Evolutionary conservation across 2,888 invertebrate genomes (phyloP), one percentile per base, ranked within the genome.

Genomic region (Meghimatium bilineatum): DNA sequence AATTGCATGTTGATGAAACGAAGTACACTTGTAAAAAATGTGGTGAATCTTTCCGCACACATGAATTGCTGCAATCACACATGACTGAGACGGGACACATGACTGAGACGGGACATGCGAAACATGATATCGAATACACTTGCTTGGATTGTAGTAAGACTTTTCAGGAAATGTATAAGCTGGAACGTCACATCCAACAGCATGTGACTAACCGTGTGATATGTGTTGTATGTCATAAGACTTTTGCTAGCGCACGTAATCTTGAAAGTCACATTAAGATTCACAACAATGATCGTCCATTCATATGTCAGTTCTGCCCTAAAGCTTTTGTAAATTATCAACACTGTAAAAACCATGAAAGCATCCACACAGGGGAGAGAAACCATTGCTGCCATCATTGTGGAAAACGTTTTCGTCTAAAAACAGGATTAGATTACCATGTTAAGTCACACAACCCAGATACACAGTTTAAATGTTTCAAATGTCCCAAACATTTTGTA

Each of bases 301-400:
- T 71, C 52, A 71, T 66, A 32, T 83, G 83, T 52, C 56, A 44
- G 26, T 36, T 72, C n/a, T 83, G 83, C 49, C 63, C 44, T 3
- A 75, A 75, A 69, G 52, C 76, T n/a, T 80, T 84, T 80, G 36
- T 76, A 14, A 60, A 32, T 44, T 60, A 80, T 26, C 74, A 80
- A 32, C 52, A 67, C n/a, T 66, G 80, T 17, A 75, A 67, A 52
- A 52, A 32, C 44, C 84, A 84, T 76, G 36, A 75, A 12, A 74
- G 38, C 32, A 72, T 83, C 17, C 83, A 83, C 36, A 83, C 83
- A 44, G 83, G 83, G 32, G 83, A 80, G 63, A 84, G 69, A 80
- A 74, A 79, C 69, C 60, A 66, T 56, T 52, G 66, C 56, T 84
- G 84, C 60, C 34, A 14, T 12, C 29, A 56, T 34, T 84, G 84